Percentiles rank a stretch among this genome's conserved stretches.
Conservation (phyloP, 2,113 vertebrate species). For the Herpetotheres cachinnans region DNA sequence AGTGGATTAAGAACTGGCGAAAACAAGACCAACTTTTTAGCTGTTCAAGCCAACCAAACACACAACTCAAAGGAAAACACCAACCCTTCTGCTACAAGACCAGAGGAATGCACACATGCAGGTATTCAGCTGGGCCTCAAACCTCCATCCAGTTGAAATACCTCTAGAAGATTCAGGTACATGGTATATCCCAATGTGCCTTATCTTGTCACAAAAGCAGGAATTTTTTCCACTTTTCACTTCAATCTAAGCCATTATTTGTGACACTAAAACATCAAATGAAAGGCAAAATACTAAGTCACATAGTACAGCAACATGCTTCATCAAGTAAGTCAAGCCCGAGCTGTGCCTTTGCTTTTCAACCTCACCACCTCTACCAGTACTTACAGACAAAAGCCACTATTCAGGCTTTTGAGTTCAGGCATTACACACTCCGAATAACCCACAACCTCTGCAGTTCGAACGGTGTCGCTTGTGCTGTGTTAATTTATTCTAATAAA, state of each 20-base stretch:
- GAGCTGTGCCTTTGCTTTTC: background rate
- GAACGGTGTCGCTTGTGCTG: background rate
- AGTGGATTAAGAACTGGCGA: background rate
- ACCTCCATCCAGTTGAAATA: background rate
- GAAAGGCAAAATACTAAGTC: background rate
- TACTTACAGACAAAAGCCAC: background rate
- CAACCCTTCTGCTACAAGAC: background rate
- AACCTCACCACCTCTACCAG: background rate
- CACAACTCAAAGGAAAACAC: background rate
- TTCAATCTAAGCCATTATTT: background rate
- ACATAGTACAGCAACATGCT: background rate
- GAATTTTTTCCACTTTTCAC: background rate
- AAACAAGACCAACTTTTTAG: background rate
- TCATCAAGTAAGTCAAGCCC: background rate
- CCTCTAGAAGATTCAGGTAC: background rate
- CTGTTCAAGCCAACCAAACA: background rate
- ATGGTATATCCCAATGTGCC: background rate
- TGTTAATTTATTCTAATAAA: background rate
- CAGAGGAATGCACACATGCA: background rate
- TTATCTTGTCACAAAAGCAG: background rate
- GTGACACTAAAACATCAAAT: background rate
- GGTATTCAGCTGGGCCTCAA: accelerated
- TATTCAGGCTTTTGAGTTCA: background rate
- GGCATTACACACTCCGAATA: background rate
- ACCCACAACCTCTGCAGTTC: background rate